phyloP scores from a whole-genome alignment of 2,888 invertebrate genomes.

The Cheilosia vulpina region DNA sequence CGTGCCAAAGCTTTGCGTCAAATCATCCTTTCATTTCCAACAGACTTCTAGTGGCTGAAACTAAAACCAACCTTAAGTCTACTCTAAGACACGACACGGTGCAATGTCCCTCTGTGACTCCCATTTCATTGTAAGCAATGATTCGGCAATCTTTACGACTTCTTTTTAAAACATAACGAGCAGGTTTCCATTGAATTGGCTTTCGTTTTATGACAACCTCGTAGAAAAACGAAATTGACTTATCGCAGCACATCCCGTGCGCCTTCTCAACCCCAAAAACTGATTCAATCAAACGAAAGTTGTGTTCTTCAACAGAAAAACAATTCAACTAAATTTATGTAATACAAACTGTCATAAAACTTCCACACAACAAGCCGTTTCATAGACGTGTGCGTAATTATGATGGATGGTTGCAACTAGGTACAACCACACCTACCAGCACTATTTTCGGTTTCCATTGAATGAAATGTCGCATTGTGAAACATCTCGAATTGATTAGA shows the following conservation, averaged over 20 bases:
- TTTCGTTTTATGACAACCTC: neutral
- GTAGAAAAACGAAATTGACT: neutral
- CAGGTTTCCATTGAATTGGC: neutral
- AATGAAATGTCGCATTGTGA: conserved; percentile 17
- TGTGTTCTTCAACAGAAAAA: neutral
- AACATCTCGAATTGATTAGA: conserved; percentile 41
- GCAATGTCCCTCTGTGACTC: too few relatives aligned
- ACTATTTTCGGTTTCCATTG: neutral
- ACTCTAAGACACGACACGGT: too few relatives aligned
- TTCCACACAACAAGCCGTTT: conserved; percentile 24
- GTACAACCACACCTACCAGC: neutral
- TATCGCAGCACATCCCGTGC: neutral
- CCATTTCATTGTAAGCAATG: too few relatives aligned
- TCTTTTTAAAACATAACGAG: neutral
- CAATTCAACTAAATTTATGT: too few relatives aligned
- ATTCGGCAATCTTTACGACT: neutral
- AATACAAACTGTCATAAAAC: neutral
- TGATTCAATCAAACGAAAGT: neutral
- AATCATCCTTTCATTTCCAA: too few relatives aligned
- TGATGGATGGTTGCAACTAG: conserved; percentile 29
- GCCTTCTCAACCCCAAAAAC: neutral
- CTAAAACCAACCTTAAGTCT: too few relatives aligned
- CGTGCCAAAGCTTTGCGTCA: too few relatives aligned
- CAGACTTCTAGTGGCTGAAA: too few relatives aligned
- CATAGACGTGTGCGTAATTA: conserved; percentile 13